A percentile compares a stretch with the other conserved stretches of the same genome.
phyloP scores from a whole-genome alignment of 2,888 invertebrate genomes.

The Dimorphilus gyrociliatus region DNA sequence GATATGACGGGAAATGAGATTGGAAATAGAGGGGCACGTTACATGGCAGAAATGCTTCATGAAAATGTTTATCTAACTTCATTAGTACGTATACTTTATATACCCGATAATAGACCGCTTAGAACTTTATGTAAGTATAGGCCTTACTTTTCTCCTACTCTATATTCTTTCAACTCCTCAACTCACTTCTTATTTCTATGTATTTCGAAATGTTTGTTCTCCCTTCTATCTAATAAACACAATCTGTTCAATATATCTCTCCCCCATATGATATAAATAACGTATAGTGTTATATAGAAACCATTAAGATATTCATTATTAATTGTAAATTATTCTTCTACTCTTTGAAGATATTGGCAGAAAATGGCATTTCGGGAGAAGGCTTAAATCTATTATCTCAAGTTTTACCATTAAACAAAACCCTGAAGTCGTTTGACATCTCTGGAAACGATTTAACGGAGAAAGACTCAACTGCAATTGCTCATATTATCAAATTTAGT shows the following conservation, averaged over 20 bases:
- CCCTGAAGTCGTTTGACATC: conserved; percentile 14
- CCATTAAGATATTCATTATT: no score
- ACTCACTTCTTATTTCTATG: no score
- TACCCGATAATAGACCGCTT: background rate
- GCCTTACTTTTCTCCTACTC: no score
- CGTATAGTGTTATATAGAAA: no score
- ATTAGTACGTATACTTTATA: conserved; percentile 13
- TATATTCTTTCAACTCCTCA: no score
- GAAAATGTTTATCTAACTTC: conserved; percentile 20
- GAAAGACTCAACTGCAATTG: conserved; percentile 15
- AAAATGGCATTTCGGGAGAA: conserved; percentile 14
- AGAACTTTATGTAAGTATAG: no score
- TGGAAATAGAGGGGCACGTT: conserved; percentile 15
- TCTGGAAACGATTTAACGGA: conserved; percentile 20
- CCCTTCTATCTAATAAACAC: no score
- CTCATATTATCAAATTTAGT: conserved; percentile 16
- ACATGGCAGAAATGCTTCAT: conserved; percentile 16
- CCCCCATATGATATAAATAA: no score
- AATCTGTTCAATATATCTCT: no score
- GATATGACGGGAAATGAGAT: conserved; percentile 20
- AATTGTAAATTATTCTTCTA: no score
- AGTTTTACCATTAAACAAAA: conserved; percentile 13
- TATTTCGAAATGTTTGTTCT: no score
- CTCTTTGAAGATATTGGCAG: conserved; percentile 17
- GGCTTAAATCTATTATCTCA: conserved; percentile 14